phyloP scores from a whole-genome alignment of 2,113 vertebrate genomes.

The Tenebrosternarchus preto region DNA sequence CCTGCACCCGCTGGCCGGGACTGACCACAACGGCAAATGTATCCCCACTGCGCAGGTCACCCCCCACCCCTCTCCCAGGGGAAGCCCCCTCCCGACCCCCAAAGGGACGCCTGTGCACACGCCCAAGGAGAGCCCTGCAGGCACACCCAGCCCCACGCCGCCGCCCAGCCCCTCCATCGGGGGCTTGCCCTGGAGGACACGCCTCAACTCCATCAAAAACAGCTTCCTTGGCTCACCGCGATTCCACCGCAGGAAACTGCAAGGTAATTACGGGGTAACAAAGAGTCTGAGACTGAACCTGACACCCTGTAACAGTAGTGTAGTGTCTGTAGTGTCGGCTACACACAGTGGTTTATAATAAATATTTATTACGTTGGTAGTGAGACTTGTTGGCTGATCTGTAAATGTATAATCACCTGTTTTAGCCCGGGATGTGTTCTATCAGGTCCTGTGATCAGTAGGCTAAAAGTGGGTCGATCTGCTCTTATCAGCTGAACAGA shows the following conservation, averaged over 20 bases:
- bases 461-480: conserved; percentile 25
- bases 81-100: conserved; percentile 96
- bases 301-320: too few relatives aligned
- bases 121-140: conserved; percentile 95
- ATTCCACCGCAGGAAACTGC: conserved; percentile 98
- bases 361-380: too few relatives aligned
- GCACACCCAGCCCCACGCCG: conserved; percentile 94
- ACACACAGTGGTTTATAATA: too few relatives aligned
- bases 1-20: conserved; percentile 74
- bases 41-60: conserved; percentile 97
- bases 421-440: conserved; percentile 10
- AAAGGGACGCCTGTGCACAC: conserved; percentile 98
- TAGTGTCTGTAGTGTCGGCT: too few relatives aligned
- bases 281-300: background rate
- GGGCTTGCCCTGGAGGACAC: conserved; percentile 95
- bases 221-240: conserved; percentile 97
- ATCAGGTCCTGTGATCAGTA: conserved; percentile 7
- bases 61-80: conserved; percentile 95
- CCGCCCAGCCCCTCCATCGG: conserved; percentile 98
- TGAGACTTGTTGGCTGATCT: background rate
- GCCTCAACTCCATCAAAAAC: conserved; percentile 99
- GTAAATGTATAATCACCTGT: background rate
- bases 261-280: conserved; percentile 75
- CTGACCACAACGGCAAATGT: conserved; percentile 93
- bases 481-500: conserved; percentile 36